These are phyloP conservation scores for Peromyscus leucopus DNA, from an alignment of 2,113 vertebrate genomes.

Conservation along the genomic window DNA sequence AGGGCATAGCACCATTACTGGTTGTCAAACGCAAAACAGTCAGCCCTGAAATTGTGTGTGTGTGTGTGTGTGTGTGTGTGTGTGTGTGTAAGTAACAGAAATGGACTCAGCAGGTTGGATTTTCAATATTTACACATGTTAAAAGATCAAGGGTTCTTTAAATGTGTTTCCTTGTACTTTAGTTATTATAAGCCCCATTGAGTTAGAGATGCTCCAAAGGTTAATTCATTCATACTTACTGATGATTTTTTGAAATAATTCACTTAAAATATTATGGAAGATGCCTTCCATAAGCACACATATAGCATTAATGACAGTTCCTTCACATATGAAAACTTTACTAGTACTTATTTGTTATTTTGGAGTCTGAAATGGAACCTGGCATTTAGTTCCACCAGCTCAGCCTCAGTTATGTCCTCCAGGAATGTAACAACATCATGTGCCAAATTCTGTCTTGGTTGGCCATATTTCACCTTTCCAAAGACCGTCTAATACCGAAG, in stretches of 20 bases:
- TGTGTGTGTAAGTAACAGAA: background rate
- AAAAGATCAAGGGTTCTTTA: background rate
- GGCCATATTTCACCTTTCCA: background rate
- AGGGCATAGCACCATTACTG: background rate
- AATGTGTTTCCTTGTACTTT: background rate
- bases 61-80: background rate
- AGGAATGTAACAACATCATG: background rate
- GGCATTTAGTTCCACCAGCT: background rate
- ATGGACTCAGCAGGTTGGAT: background rate
- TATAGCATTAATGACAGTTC: background rate
- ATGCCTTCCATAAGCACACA: background rate
- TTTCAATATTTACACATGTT: constrained; percentile 43
- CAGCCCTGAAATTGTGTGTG: background rate
- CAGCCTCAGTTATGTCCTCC: background rate
- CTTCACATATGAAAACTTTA: background rate
- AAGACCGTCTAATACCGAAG: background rate
- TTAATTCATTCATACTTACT: constrained; percentile 31
- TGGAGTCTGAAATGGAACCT: background rate
- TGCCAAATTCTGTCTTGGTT: background rate
- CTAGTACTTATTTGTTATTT: constrained; percentile 45
- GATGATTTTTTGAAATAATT: constrained; percentile 47
- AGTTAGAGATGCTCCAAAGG: background rate
- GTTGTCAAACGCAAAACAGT: background rate
- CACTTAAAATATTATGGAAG: constrained; percentile 56
- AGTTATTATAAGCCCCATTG: background rate